Conservation (phyloP, 2,888 invertebrate species). For the Lymantria monacha region DNA sequence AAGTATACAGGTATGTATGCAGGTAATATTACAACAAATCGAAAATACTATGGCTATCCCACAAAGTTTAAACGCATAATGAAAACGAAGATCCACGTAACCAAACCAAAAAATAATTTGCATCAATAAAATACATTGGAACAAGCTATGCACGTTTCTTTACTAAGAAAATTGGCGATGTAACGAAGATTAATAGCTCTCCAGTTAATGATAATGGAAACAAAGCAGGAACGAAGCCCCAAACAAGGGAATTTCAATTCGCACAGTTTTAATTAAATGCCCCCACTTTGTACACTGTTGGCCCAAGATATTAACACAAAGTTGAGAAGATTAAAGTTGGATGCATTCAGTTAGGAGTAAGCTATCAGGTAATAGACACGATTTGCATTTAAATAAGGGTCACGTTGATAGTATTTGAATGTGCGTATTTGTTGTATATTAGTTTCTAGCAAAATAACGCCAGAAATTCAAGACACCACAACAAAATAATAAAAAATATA, state of each 20-base stretch:
- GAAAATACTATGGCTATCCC: no score
- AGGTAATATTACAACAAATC: no score
- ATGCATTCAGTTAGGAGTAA: not conserved
- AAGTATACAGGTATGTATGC: no score
- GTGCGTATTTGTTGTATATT: no score
- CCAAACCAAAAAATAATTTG: not conserved
- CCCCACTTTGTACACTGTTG: constrained; percentile 23
- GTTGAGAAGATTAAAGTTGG: not conserved
- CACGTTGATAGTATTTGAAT: not conserved
- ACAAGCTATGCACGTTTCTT: constrained; percentile 24
- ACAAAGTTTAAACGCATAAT: not conserved
- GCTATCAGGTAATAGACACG: not conserved
- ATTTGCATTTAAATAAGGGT: not conserved
- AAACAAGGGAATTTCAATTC: constrained; percentile 61
- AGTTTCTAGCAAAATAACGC: no score
- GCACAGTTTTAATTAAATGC: constrained; percentile 60
- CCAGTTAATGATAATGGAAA: constrained; percentile 67
- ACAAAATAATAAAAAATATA: no score
- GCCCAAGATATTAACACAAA: constrained; percentile 11
- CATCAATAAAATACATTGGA: constrained; percentile 19
- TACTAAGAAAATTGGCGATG: constrained; percentile 31
- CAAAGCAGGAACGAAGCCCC: constrained; percentile 43
- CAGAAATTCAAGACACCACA: no score
- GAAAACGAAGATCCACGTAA: not conserved
- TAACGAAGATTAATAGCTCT: constrained; percentile 65